phyloP scores from a whole-genome alignment of 2,797 vertebrate genomes.

The Dendrocincla tyrannina region DNA sequence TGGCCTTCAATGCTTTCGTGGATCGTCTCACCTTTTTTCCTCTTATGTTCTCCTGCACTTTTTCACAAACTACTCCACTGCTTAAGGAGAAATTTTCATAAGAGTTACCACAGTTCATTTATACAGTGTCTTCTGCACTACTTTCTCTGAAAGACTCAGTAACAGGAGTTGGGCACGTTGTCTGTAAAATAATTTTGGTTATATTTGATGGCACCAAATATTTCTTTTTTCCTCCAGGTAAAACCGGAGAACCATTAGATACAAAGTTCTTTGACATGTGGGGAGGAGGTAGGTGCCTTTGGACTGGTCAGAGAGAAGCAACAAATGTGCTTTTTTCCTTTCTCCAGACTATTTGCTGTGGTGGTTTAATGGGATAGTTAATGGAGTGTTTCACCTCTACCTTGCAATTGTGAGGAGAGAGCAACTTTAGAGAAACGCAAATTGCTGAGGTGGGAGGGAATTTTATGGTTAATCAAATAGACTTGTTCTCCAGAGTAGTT shows the following conservation, averaged over 20 bases:
- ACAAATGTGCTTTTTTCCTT: background rate
- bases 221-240: constrained; percentile 77
- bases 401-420: background rate
- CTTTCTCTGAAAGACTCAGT: background rate
- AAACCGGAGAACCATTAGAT: constrained; percentile 82
- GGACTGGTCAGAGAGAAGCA: background rate
- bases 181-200: background rate
- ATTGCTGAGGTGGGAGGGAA: background rate
- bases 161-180: background rate
- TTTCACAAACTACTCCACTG: background rate
- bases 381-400: background rate
- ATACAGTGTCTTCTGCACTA: background rate
- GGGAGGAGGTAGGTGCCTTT: constrained; percentile 87
- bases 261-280: constrained; percentile 91
- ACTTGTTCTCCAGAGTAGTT: background rate
- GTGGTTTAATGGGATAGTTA: background rate
- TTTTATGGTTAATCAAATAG: background rate
- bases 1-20: background rate
- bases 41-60: background rate
- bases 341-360: background rate
- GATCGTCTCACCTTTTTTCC: background rate
- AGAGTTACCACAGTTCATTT: background rate
- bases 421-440: background rate
- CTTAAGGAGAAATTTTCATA: background rate
- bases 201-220: background rate